Percentiles rank a stretch among this genome's conserved stretches.
These are phyloP conservation scores for Hyperoodon ampullatus DNA, from an alignment of 2,113 vertebrate genomes.

Conservation along the genomic window DNA sequence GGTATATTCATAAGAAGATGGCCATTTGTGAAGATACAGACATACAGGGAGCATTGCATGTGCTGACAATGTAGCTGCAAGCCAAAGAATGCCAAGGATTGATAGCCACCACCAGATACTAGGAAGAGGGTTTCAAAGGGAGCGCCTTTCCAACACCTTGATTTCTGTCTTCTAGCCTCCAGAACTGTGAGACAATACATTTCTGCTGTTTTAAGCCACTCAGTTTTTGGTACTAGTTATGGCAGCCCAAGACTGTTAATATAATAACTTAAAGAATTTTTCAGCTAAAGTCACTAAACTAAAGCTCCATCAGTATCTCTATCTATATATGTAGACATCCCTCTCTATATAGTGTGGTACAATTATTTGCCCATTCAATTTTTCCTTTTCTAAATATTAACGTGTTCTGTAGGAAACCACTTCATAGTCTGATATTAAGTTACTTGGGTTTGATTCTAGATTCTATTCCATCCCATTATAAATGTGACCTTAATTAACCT, in stretches of 20 bases:
- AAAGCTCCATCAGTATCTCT: not conserved
- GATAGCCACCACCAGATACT: accelerated
- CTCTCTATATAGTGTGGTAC: not conserved
- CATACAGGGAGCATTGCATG: not conserved
- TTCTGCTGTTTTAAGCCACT: not conserved
- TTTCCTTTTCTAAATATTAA: slow-evolving; percentile 64
- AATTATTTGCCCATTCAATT: not conserved
- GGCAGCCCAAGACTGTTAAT: not conserved
- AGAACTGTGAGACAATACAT: not conserved
- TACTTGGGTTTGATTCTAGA: slow-evolving; percentile 66
- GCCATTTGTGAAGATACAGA: not conserved
- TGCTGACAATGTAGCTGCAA: not conserved
- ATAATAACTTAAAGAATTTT: not conserved
- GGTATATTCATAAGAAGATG: not conserved
- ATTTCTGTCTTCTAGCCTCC: not conserved
- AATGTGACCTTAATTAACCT: slow-evolving; percentile 86
- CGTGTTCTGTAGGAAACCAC: slow-evolving; percentile 67
- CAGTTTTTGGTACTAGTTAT: not conserved
- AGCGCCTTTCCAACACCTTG: not conserved
- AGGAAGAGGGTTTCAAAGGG: not conserved
- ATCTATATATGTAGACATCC: not conserved
- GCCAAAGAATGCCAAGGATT: too few species aligned
- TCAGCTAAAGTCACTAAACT: not conserved
- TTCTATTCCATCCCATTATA: slow-evolving; percentile 76
- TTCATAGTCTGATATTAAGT: slow-evolving; percentile 67